Evolutionary conservation across 1,140 invertebrate genomes (phyloP).

Genomic region (Drosophila ercepeae): DNA sequence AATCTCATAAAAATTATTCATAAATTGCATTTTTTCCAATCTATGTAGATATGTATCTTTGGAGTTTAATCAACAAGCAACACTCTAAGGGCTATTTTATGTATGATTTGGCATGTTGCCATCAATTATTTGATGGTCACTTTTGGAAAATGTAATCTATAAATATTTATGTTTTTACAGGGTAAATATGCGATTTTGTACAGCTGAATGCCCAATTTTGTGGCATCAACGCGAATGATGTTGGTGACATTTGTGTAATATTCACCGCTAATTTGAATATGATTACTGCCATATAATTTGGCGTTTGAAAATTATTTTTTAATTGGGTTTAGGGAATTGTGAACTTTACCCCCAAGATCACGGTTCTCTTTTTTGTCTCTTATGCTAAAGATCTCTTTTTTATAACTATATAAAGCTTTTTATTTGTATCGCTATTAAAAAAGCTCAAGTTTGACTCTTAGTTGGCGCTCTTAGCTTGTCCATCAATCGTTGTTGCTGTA

Average conservation of each 20-base stretch:
- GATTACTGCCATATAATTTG: background rate
- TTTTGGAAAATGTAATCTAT: constrained; percentile 23
- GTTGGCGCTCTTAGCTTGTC: constrained; percentile 10
- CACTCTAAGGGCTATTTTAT: constrained; percentile 1
- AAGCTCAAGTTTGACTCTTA: constrained; percentile 2
- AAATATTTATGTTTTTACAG: constrained; percentile 29
- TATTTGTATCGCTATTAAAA: constrained; percentile 2
- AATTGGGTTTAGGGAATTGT: too few species aligned
- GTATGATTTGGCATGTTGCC: constrained; percentile 12
- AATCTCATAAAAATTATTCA: constrained; percentile 51
- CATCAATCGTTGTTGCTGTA: constrained; percentile 22
- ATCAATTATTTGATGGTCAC: constrained; percentile 40
- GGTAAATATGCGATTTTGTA: constrained; percentile 22
- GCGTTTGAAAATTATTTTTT: background rate
- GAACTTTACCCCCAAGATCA: constrained; percentile 18
- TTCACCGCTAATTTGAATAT: constrained; percentile 4
- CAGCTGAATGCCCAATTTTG: constrained; percentile 5
- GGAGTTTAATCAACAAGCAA: constrained; percentile 29
- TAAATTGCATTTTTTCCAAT: constrained; percentile 24
- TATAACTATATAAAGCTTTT: constrained; percentile 7
- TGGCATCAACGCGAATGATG: background rate
- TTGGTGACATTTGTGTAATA: background rate
- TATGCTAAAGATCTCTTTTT: too few species aligned
- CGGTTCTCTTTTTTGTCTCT: too few species aligned
- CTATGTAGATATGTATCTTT: background rate